Evolutionary conservation across 2,113 vertebrate species (phyloP).

Genomic region (Rhea pennata): DNA sequence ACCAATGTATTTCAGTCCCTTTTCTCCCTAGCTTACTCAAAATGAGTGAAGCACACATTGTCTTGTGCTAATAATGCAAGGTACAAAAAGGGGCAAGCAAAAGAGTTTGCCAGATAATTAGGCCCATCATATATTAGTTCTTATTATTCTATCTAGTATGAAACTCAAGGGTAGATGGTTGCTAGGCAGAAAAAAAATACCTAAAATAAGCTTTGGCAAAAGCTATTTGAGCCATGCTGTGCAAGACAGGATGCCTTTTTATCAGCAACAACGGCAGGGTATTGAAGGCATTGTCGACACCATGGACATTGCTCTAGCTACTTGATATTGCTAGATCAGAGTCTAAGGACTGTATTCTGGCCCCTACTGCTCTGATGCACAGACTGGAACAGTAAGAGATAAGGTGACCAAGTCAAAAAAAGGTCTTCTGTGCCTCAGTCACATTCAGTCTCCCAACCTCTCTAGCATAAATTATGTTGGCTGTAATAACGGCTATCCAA

Average conservation of each 20-base stretch:
- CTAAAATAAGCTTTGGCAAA: background rate
- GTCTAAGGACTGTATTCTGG: background rate
- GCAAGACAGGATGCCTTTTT: background rate
- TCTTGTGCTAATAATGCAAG: background rate
- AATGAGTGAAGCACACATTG: background rate
- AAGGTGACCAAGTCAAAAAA: background rate
- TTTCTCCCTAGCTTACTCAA: background rate
- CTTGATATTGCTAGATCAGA: background rate
- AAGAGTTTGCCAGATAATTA: background rate
- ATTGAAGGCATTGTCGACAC: rapidly evolving
- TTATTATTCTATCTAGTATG: background rate
- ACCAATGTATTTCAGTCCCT: background rate
- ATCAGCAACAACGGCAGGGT: background rate
- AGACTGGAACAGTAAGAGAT: background rate
- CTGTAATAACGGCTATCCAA: background rate
- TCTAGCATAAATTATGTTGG: background rate
- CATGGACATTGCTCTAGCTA: background rate
- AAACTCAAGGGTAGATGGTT: background rate
- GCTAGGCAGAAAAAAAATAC: background rate
- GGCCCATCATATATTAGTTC: background rate
- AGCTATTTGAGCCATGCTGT: background rate
- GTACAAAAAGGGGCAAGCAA: background rate
- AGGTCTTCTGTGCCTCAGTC: background rate
- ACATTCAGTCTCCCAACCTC: background rate
- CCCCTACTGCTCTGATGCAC: background rate